phyloP scores from a whole-genome alignment of 1,140 invertebrate genomes.

The Streblospio benedicti region DNA sequence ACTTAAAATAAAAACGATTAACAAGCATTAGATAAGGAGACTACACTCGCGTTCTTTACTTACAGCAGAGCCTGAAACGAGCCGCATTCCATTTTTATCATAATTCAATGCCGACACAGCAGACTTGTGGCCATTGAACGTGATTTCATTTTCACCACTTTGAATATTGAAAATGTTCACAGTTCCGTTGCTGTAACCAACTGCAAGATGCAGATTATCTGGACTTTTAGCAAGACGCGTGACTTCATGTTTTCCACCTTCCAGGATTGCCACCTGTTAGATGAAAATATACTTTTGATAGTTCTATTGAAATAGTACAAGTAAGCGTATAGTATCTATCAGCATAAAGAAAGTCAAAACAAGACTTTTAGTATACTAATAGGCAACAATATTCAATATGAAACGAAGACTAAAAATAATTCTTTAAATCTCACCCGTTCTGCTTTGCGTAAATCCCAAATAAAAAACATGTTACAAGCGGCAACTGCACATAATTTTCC shows the following conservation, averaged over 20 bases:
- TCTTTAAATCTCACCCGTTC: slow-evolving; percentile 62
- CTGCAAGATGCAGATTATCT: slow-evolving; percentile 68
- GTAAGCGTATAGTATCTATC: neutral
- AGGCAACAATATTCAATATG: neutral
- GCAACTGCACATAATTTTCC: slow-evolving; percentile 77
- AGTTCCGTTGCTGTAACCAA: slow-evolving; percentile 82
- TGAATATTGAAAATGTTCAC: slow-evolving; percentile 63
- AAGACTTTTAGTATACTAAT: neutral
- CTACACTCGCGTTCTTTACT: slow-evolving; percentile 6
- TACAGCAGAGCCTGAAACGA: slow-evolving; percentile 81
- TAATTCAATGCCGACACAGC: slow-evolving; percentile 73
- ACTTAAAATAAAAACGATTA: neutral
- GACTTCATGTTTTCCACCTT: slow-evolving; percentile 67
- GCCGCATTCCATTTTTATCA: slow-evolving; percentile 66
- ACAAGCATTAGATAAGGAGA: neutral
- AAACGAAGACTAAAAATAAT: neutral
- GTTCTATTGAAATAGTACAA: neutral
- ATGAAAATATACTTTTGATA: neutral
- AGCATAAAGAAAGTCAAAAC: neutral
- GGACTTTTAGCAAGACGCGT: slow-evolving; percentile 62
- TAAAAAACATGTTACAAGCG: slow-evolving; percentile 81
- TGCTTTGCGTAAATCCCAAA: slow-evolving; percentile 86
- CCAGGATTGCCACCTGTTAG: slow-evolving; percentile 35
- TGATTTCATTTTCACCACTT: slow-evolving; percentile 61
- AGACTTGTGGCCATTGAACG: slow-evolving; percentile 80